Evolutionary conservation across 2,113 vertebrate genomes (phyloP), one percentile per base, ranked within the genome.

Genomic region (Hipposideros armiger): DNA sequence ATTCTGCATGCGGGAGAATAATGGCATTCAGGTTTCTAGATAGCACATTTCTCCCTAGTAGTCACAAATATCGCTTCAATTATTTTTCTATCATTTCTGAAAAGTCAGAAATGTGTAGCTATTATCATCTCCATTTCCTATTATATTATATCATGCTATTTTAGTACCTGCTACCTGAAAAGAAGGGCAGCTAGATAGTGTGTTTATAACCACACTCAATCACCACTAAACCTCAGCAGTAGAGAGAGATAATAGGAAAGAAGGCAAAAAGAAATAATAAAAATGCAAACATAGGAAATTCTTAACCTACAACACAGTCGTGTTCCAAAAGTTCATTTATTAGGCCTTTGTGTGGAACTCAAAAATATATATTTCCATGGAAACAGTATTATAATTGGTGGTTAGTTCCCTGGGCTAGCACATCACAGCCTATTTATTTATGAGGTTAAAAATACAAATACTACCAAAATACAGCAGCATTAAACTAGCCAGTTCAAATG

Each of bases 41-140:
- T 24, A 87, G 91, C 60, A 89, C 69, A 84, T 93, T 90, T 96
- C 86, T 95, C 83, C 45, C 89, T 89, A 87, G 77, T 91, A 94
- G 96, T 97, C 96, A 97, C 83, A 96, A 94, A 97, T 96, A 96
- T 96, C 2, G 54, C 78, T 85, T 97, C 96, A 96, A 97, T 97
- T 98, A 97, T 90, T 94, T 97, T 97, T 96, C 97, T 96, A 95
- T 96, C 96, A 97, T 91, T 72, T 87, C 81, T 97, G 86, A 96
- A 96, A 98, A 97, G 95, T 93, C 95, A 93, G 86, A 97, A 96
- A 95, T 96, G 91, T 96, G 91, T 91, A 74, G 89, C 95, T 96
- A 91, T 97, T 97, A 97, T 94, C 96, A 95, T 95, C 78, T 91
- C 96, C 60, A 76, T 96, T 95, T 96, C 78, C 93, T 93, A 90